A percentile compares a stretch with the other conserved stretches of the same genome.
Evolutionary conservation across 1,140 invertebrate genomes (phyloP).

Genomic region (Formica selysi): DNA sequence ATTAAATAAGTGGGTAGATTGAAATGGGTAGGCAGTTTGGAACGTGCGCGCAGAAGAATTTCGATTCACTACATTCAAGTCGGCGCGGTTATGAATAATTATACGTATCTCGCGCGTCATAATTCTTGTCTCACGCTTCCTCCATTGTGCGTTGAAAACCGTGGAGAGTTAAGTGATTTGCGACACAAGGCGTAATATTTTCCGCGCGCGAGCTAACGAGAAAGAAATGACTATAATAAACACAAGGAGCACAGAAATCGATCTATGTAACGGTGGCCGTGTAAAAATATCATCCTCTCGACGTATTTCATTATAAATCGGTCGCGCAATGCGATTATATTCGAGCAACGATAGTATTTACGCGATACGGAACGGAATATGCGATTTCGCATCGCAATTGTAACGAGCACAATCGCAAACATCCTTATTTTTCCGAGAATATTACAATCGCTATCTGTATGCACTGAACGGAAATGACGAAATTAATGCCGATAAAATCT

Average conservation of each 20-base stretch:
- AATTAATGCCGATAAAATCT: conserved; percentile 41
- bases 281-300: not conserved
- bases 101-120: conserved; percentile 41
- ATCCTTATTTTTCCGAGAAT: conserved; percentile 43
- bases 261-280: not conserved
- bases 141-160: conserved; percentile 32
- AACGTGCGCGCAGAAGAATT: conserved; percentile 48
- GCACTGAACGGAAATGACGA: conserved; percentile 47
- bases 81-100: conserved; percentile 66
- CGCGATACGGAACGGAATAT: not conserved
- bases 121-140: conserved; percentile 43
- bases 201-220: not conserved
- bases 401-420: conserved; percentile 24
- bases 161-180: conserved; percentile 45
- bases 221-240: conserved; percentile 12
- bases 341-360: not conserved
- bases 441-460: not conserved
- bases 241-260: not conserved
- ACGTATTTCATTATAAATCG: not conserved
- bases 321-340: not conserved
- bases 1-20: conserved; percentile 21
- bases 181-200: conserved; percentile 21
- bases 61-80: conserved; percentile 24
- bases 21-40: conserved; percentile 58
- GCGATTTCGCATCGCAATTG: conserved; percentile 26